phyloP scores from a whole-genome alignment of 2,113 vertebrate species.

The Xenus cinereus region DNA sequence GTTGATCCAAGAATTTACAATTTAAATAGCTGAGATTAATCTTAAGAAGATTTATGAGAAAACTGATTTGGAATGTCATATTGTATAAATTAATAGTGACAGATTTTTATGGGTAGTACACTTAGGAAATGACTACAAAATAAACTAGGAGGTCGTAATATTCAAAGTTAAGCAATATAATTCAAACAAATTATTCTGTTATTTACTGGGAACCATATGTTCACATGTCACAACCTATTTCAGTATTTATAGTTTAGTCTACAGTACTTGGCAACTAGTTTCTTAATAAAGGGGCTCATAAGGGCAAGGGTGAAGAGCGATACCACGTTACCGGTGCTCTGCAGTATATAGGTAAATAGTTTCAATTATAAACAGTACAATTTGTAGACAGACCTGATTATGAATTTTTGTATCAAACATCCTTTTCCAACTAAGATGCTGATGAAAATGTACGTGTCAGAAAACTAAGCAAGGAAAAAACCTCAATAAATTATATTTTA shows the following conservation, averaged over 20 bases:
- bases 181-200: constrained; percentile 36
- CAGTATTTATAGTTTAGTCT: constrained; percentile 25
- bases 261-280: neutral
- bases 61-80: constrained; percentile 43
- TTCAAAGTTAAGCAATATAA: constrained; percentile 1
- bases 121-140: constrained; percentile 45
- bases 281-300: neutral
- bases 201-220: constrained; percentile 42
- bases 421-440: neutral
- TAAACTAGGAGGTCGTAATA: neutral
- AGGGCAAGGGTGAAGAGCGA: neutral
- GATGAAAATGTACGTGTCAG: neutral
- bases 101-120: constrained; percentile 50
- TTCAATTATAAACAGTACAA: neutral
- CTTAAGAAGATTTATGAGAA: constrained; percentile 55
- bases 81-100: constrained; percentile 47
- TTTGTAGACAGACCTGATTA: neutral
- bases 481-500: neutral
- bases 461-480: neutral
- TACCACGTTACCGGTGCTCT: neutral
- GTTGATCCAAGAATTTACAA: constrained; percentile 34
- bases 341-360: neutral
- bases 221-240: constrained; percentile 12
- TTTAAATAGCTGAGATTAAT: constrained; percentile 50
- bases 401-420: neutral